Base-by-base conservation (phyloP, 2,797 vertebrate species). In the Luscinia megarhynchos region DNA sequence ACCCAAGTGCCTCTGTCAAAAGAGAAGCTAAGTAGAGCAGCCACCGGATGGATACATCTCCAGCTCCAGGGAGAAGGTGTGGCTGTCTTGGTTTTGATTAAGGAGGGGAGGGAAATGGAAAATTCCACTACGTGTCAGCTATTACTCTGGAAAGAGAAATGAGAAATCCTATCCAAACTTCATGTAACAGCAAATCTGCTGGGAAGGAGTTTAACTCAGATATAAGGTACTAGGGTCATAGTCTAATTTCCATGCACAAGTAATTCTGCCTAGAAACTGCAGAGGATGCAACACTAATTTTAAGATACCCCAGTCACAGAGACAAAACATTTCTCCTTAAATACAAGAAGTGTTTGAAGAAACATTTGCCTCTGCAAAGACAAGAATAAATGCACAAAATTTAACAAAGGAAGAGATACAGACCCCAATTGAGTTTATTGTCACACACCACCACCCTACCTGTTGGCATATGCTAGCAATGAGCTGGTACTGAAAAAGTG, bases 141-240 rank as follows among this genome's bases (percentile, higher is more conserved):
- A 69, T 90, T 92, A 53, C 34, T 87, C 61, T 94, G 86, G 80
- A 95, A 80, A 38, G 20, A 91, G 50, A 90, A 74, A 85, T 84
- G 70, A 86, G 59, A 94, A 94, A 79, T 74, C 32, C 36, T 64
- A 46, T 91, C 70, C 94, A 93, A 91, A 94, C 87, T 94, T 67
- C 29, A 67, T 36, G 9, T 70, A 94, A 84, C 77, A 82, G 83
- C 27, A 84, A 68, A 90, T 81, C 83, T 94, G 85, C 87, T 74
- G 57, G 93, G 89, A 82, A 79, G 94, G 84, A 92, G 82, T 91
- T 88, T 63, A 91, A 87, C 53, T 93, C 61, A 54, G 22, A 79
- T 66, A 38, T 36, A 69, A 84, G 59, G 34, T 73, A 73, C 48
- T 32, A 40, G 45, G 84, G 87, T 92, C 67, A 62, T 55, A 76